Percentiles rank a stretch among this genome's conserved stretches.
Conservation (phyloP, 1,140 invertebrate species). For the Philopotamus ludificatus region DNA sequence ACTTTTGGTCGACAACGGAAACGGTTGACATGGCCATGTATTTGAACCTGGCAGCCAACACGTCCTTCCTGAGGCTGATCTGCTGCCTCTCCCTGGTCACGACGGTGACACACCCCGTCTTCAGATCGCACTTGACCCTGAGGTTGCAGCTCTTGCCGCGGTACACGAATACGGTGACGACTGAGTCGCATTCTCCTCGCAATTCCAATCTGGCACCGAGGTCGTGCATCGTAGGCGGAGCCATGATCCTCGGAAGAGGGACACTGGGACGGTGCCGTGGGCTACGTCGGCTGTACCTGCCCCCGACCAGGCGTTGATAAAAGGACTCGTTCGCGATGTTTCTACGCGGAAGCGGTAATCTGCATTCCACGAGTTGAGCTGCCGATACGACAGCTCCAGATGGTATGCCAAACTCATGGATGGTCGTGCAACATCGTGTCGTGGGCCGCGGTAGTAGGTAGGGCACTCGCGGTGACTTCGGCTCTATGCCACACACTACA, state of each 20-base stretch:
- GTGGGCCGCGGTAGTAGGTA: no score
- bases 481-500: no score
- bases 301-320: neutral
- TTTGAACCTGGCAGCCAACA: neutral
- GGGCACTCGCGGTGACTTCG: no score
- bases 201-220: neutral
- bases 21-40: no score
- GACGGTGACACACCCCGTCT: conserved; percentile 24
- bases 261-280: no score
- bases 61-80: neutral
- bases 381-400: no score
- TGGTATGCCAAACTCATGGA: no score
- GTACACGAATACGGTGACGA: conserved; percentile 40
- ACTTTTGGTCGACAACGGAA: no score
- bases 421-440: no score
- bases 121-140: conserved; percentile 44
- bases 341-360: no score
- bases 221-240: neutral
- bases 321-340: neutral
- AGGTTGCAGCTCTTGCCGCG: conserved; percentile 43
- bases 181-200: neutral
- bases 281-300: neutral
- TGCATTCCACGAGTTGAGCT: no score
- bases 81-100: neutral
- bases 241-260: neutral